A percentile compares a stretch with the other conserved stretches of the same genome.
Conservation (phyloP, 2,888 invertebrate genomes). For the Muschampia plurimacula region DNA sequence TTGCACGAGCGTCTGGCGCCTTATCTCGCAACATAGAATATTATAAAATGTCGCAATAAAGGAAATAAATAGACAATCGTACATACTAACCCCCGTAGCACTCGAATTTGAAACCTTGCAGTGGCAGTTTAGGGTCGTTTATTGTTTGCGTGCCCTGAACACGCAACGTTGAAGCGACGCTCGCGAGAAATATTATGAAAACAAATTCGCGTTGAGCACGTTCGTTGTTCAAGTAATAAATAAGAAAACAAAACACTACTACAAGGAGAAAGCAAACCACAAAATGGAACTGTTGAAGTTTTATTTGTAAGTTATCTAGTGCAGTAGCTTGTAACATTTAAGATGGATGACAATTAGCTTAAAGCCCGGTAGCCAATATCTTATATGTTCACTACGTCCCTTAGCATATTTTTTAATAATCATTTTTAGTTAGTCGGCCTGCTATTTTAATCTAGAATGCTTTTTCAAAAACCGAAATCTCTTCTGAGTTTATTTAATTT, state of each 20-base stretch:
- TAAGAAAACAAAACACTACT: slow-evolving; percentile 70
- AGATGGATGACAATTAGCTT: not conserved
- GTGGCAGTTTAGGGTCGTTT: slow-evolving; percentile 52
- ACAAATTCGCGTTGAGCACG: slow-evolving; percentile 84
- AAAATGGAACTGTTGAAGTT: slow-evolving; percentile 66
- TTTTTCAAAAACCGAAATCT: too few species aligned
- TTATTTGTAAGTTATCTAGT: slow-evolving; percentile 6
- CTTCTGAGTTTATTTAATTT: too few species aligned
- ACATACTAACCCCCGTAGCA: slow-evolving; percentile 51
- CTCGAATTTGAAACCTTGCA: slow-evolving; percentile 55
- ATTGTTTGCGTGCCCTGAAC: slow-evolving; percentile 49
- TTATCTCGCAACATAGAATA: slow-evolving; percentile 80
- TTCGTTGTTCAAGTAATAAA: slow-evolving; percentile 82
- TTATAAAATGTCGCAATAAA: slow-evolving; percentile 84
- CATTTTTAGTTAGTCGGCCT: too few species aligned
- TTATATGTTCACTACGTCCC: too few species aligned
- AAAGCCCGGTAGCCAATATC: too few species aligned
- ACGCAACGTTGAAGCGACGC: slow-evolving; percentile 66
- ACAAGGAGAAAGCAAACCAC: slow-evolving; percentile 63
- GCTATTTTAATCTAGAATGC: too few species aligned
- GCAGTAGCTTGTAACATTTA: not conserved
- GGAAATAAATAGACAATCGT: slow-evolving; percentile 81
- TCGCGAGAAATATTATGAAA: slow-evolving; percentile 83
- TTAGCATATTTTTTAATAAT: too few species aligned
- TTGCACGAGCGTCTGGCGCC: slow-evolving; percentile 61